Percentiles rank a stretch among this genome's conserved stretches.
phyloP scores from a whole-genome alignment of 2,888 invertebrate genomes.

The Rhaphigaster nebulosa region DNA sequence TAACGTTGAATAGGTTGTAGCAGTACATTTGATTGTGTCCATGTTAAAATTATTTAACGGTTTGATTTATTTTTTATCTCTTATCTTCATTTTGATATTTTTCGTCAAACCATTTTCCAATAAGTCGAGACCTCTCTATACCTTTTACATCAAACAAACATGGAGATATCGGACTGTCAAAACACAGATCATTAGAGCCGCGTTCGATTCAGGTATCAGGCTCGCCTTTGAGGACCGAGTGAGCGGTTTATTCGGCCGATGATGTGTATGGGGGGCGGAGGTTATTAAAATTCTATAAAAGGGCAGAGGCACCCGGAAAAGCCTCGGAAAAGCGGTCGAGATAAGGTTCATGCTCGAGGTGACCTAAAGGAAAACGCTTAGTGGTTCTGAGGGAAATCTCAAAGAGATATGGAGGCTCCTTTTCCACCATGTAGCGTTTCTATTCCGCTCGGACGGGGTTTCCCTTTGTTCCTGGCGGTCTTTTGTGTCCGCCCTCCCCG shows the following conservation, averaged over 20 bases:
- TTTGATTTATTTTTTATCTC: too few relatives aligned
- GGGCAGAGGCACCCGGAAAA: not conserved
- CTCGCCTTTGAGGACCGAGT: not conserved
- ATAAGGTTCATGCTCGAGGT: conserved; percentile 53
- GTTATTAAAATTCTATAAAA: conserved; percentile 49
- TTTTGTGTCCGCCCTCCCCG: not conserved
- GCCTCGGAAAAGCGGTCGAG: conserved; percentile 43
- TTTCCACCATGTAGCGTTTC: conserved; percentile 44
- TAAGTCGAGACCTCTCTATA: not conserved
- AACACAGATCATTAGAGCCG: conserved; percentile 34
- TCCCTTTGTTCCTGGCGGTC: conserved; percentile 3
- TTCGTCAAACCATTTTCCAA: not conserved
- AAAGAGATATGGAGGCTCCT: conserved; percentile 37
- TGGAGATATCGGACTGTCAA: not conserved
- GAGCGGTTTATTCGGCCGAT: conserved; percentile 10
- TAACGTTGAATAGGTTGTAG: too few relatives aligned
- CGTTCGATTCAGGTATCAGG: not conserved
- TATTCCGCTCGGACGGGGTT: conserved; percentile 5
- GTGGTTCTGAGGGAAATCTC: conserved; percentile 30
- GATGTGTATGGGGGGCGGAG: not conserved
- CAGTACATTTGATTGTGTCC: too few relatives aligned
- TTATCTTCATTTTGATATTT: not conserved
- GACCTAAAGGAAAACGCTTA: conserved; percentile 57
- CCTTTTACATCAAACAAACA: not conserved
- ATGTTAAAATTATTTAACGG: too few relatives aligned